phyloP scores from a whole-genome alignment of 2,888 invertebrate species.

The Pristionchus arcanus region DNA sequence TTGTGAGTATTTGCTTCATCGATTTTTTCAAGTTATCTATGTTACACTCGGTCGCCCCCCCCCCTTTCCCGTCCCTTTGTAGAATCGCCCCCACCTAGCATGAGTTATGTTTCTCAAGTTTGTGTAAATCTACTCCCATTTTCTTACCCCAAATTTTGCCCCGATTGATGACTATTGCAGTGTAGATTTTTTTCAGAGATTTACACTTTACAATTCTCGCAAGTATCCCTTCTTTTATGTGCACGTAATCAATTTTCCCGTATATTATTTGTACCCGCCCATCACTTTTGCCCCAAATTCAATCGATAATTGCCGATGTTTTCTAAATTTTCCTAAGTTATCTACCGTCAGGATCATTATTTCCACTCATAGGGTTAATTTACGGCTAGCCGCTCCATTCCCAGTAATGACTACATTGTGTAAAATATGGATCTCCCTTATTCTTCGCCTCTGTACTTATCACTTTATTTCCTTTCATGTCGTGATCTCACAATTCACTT shows the following conservation, averaged over 20 bases:
- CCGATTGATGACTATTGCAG: not conserved
- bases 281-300: not conserved
- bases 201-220: conserved; percentile 15
- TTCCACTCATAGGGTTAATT: not conserved
- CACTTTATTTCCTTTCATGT: not conserved
- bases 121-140: not conserved
- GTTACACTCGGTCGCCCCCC: not conserved
- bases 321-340: not conserved
- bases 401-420: not conserved
- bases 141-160: not conserved
- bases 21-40: not conserved
- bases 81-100: conserved; percentile 25
- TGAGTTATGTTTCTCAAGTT: conserved; percentile 4
- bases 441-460: not conserved
- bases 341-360: not conserved
- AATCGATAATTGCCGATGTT: not conserved
- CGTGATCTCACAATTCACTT: conserved; percentile 21
- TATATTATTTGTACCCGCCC: not conserved
- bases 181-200: conserved; percentile 6
- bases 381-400: not conserved
- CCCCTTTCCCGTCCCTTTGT: not conserved
- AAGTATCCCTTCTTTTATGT: not conserved
- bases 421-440: not conserved
- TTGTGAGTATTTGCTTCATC: not conserved
- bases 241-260: not conserved